A percentile compares a stretch with the other conserved stretches of the same genome.
Conservation (phyloP, 1,140 invertebrate species). For the Lutraria rhynchaena region DNA sequence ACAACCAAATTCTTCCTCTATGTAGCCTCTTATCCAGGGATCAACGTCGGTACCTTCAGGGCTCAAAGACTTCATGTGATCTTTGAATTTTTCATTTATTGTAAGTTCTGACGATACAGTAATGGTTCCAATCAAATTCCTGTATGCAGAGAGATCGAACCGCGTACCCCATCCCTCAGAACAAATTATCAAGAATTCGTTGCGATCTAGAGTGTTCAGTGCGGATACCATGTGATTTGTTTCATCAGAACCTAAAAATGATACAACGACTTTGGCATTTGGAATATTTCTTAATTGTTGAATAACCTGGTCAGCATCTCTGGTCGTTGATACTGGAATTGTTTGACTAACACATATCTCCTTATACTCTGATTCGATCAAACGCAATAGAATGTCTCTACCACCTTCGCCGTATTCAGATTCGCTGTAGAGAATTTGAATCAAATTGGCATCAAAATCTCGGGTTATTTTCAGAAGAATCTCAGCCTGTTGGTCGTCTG, state of each 20-base stretch:
- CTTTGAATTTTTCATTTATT: conserved; percentile 26
- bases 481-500: conserved; percentile 28
- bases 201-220: background rate
- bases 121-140: conserved; percentile 15
- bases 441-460: background rate
- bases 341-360: conserved; percentile 25
- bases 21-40: conserved; percentile 27
- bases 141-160: background rate
- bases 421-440: conserved; percentile 41
- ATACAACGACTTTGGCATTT: conserved; percentile 33
- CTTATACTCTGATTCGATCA: background rate
- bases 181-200: conserved; percentile 49
- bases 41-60: background rate
- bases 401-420: conserved; percentile 42
- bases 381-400: background rate
- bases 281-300: background rate
- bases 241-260: conserved; percentile 36
- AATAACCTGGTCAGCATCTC: background rate
- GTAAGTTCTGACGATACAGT: conserved; percentile 21
- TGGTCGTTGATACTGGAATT: background rate
- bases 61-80: conserved; percentile 9
- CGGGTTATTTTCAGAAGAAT: conserved; percentile 11
- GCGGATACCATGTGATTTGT: background rate
- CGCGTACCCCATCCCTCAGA: conserved; percentile 45
- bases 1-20: conserved; percentile 22